These are phyloP conservation scores for Eupithecia centaureata DNA, from an alignment of 2,888 invertebrate genomes.

Conservation along the genomic window DNA sequence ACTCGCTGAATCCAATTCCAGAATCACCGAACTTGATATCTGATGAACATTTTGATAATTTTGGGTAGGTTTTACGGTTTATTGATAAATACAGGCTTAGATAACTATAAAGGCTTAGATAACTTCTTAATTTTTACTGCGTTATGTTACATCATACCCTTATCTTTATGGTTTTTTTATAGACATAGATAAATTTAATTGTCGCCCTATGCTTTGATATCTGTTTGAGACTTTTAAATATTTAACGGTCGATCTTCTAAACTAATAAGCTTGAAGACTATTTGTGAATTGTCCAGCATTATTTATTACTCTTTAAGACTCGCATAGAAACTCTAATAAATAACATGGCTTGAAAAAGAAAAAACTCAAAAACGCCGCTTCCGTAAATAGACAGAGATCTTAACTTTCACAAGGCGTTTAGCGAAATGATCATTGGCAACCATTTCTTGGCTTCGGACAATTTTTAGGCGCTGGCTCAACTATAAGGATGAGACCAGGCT, in stretches of 20 bases:
- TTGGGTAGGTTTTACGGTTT: not conserved
- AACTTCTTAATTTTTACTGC: not conserved
- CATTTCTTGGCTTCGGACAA: constrained; percentile 70
- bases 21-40: constrained; percentile 69
- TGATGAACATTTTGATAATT: constrained; percentile 62
- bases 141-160: not conserved
- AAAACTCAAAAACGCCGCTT: constrained; percentile 47
- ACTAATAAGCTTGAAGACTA: no score
- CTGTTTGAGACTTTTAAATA: no score
- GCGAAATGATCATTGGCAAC: constrained; percentile 67
- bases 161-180: no score
- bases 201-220: no score
- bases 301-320: no score
- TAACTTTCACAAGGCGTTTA: constrained; percentile 50
- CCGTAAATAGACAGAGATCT: constrained; percentile 53
- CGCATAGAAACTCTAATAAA: not conserved
- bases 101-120: no score
- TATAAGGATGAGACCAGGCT: not conserved
- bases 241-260: no score
- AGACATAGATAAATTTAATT: no score
- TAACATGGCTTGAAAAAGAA: constrained; percentile 9
- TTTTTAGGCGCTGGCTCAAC: constrained; percentile 48
- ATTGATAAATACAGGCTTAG: not conserved
- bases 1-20: constrained; percentile 65
- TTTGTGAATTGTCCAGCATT: no score